phyloP scores from a whole-genome alignment of 2,888 invertebrate species.

The Lordiphosa andalusiaca region DNA sequence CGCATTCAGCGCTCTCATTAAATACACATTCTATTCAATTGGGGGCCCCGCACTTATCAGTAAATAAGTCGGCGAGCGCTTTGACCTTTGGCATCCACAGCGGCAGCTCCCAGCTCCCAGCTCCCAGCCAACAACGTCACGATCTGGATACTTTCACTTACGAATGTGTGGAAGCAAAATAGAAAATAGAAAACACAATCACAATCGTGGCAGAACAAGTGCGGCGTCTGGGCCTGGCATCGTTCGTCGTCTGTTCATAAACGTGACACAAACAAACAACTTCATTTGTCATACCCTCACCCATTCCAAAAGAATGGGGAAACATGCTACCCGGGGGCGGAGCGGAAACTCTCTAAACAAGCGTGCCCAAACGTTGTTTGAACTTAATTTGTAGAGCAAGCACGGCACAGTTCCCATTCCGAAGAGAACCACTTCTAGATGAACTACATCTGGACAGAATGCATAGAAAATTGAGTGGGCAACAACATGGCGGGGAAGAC shows the following conservation, averaged over 20 bases:
- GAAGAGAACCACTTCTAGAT: constrained; percentile 12
- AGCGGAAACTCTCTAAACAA: constrained; percentile 39
- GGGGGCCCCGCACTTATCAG: constrained; percentile 44
- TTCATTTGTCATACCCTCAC: constrained; percentile 57
- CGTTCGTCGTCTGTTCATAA: constrained; percentile 45
- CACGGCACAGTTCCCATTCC: constrained; percentile 18
- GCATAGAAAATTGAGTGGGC: constrained; percentile 40
- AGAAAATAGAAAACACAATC: constrained; percentile 64
- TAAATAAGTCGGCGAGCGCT: constrained; percentile 26
- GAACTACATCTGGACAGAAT: constrained; percentile 29
- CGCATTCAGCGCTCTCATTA: constrained; percentile 61
- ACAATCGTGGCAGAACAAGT: constrained; percentile 38
- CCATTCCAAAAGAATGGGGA: constrained; percentile 21
- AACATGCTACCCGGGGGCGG: constrained; percentile 4
- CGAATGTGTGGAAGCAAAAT: constrained; percentile 68
- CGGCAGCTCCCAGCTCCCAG: constrained; percentile 19
- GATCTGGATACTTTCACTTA: constrained; percentile 59
- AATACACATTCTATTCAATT: constrained; percentile 51
- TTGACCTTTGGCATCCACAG: constrained; percentile 41
- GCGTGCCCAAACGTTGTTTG: constrained; percentile 53
- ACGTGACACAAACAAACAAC: constrained; percentile 65
- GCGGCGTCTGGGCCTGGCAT: constrained; percentile 5
- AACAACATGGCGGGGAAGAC: constrained; percentile 9
- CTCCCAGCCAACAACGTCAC: constrained; percentile 26
- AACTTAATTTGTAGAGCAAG: constrained; percentile 50